Evolutionary conservation across 2,888 invertebrate species (phyloP).

Genomic region (Lypha dubia): DNA sequence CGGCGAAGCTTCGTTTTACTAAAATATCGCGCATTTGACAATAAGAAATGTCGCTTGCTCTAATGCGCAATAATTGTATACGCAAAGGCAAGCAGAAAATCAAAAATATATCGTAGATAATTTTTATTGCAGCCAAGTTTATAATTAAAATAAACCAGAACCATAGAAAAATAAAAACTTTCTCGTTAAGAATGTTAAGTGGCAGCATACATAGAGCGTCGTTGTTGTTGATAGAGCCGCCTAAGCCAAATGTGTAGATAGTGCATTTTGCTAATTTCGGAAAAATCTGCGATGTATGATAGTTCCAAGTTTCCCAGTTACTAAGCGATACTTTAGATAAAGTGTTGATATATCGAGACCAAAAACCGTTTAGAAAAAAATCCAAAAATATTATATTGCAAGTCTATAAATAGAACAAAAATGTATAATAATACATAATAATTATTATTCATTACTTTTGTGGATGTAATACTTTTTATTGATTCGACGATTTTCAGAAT

Average conservation of each 20-base stretch:
- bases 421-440: too few relatives aligned
- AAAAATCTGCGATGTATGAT: conserved; percentile 79
- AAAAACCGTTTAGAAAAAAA: conserved; percentile 79
- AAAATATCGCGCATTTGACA: conserved; percentile 75
- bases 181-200: conserved; percentile 91
- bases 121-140: conserved; percentile 85
- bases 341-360: conserved; percentile 78
- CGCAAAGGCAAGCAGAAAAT: conserved; percentile 83
- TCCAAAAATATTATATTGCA: conserved; percentile 79
- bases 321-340: conserved; percentile 77
- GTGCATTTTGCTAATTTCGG: conserved; percentile 92
- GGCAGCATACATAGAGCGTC: conserved; percentile 90
- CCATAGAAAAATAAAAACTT: conserved; percentile 89
- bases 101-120: conserved; percentile 87
- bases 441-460: too few relatives aligned
- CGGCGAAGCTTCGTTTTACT: conserved; percentile 85
- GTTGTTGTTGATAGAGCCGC: conserved; percentile 91
- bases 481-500: too few relatives aligned
- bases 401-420: conserved; percentile 70
- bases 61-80: conserved; percentile 76
- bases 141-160: conserved; percentile 89
- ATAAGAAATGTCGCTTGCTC: conserved; percentile 76
- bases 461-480: too few relatives aligned
- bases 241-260: conserved; percentile 93
- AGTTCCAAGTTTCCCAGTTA: conserved; percentile 80